Conservation (phyloP, 2,113 vertebrate species). For the Psilopogon haemacephalus region DNA sequence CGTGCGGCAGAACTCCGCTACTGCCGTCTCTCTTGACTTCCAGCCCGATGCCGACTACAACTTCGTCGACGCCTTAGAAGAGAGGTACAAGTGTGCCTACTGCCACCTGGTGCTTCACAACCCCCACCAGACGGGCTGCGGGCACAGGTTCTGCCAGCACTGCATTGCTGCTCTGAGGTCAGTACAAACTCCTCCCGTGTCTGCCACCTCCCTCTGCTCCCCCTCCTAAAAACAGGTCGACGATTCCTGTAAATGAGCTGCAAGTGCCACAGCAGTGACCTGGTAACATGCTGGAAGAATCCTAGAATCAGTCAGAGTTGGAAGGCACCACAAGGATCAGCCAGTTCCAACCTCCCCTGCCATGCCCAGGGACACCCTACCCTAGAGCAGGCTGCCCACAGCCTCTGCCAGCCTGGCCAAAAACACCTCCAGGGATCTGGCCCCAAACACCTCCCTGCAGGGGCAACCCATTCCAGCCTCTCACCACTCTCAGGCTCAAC, state of each 20-base stretch:
- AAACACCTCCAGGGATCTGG: too few species aligned
- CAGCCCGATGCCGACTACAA: conserved; percentile 70
- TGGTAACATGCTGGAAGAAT: not conserved
- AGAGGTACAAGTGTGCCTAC: conserved; percentile 81
- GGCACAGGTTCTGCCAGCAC: conserved; percentile 86
- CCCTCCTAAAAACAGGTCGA: not conserved
- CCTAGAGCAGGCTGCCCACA: too few species aligned
- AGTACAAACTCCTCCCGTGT: not conserved
- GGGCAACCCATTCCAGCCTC: too few species aligned
- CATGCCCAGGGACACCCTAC: too few species aligned
- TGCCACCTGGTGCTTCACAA: conserved; percentile 81
- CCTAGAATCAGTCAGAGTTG: too few species aligned
- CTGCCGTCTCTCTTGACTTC: conserved; percentile 76
- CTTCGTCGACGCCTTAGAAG: conserved; percentile 81
- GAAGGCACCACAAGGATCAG: too few species aligned
- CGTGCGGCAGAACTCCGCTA: conserved; percentile 75
- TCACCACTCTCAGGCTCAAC: too few species aligned
- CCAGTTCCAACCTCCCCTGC: too few species aligned
- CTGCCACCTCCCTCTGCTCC: rapidly evolving
- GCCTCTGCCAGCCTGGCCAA: too few species aligned
- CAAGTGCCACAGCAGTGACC: rapidly evolving
- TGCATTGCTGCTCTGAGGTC: conserved; percentile 81
- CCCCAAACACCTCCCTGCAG: too few species aligned
- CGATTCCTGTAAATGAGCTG: rapidly evolving
- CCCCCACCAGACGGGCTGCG: conserved; percentile 87